Conservation (phyloP, 1,140 invertebrate genomes). For the Drosophila saltans region DNA sequence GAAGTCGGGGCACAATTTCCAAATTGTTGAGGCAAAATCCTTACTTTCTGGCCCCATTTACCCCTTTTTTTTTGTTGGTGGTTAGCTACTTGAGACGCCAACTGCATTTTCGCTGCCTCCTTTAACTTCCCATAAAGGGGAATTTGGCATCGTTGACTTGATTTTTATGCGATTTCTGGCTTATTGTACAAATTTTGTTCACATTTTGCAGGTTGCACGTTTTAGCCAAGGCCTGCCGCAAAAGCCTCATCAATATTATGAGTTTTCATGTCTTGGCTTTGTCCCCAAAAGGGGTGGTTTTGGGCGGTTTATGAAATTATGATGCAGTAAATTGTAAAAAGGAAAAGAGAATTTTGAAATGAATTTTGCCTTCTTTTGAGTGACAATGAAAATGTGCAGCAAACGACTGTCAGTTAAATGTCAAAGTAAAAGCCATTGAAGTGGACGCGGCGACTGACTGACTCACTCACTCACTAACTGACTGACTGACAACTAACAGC, state of each 20-base stretch:
- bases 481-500: conserved; percentile 37
- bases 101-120: conserved; percentile 31
- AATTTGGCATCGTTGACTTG: conserved; percentile 46
- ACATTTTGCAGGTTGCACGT: conserved; percentile 34
- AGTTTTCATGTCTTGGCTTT: conserved; percentile 43
- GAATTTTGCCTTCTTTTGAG: conserved; percentile 53
- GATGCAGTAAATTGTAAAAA: conserved; percentile 63
- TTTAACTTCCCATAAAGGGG: not conserved
- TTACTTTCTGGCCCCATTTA: not conserved
- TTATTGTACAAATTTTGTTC: conserved; percentile 68
- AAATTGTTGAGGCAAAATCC: conserved; percentile 7
- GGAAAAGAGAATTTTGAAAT: conserved; percentile 35
- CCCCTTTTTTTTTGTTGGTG: not conserved
- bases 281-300: not conserved
- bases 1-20: conserved; percentile 36
- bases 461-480: too few relatives aligned
- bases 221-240: conserved; percentile 7
- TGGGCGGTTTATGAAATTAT: conserved; percentile 47
- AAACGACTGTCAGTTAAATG: conserved; percentile 64
- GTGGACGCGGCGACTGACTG: conserved; percentile 29
- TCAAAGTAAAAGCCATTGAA: conserved; percentile 53
- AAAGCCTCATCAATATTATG: conserved; percentile 66
- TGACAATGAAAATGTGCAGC: conserved; percentile 39
- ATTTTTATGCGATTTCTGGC: conserved; percentile 76
- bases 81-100: conserved; percentile 44